Percentiles rank a stretch among this genome's conserved stretches.
phyloP scores from a whole-genome alignment of 2,113 vertebrate species.

The Puntigrus tetrazona region DNA sequence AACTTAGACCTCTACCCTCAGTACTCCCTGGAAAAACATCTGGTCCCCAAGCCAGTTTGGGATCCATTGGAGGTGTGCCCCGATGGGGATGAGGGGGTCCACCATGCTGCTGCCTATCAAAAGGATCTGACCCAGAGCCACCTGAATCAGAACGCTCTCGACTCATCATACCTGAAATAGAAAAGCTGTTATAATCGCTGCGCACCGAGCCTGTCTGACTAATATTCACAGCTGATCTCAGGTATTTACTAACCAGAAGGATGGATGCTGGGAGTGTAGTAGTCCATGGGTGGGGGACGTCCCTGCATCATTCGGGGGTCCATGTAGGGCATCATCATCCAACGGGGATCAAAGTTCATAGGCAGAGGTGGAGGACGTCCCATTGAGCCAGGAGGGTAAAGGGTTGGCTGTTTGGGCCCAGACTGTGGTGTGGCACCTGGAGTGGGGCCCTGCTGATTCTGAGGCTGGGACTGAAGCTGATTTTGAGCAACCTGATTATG shows the following conservation, averaged over 20 bases:
- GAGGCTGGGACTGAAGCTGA: constrained; percentile 72
- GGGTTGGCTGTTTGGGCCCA: constrained; percentile 71
- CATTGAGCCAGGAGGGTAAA: constrained; percentile 83
- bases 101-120: constrained; percentile 83
- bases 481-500: constrained; percentile 74
- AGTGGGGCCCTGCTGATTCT: constrained; percentile 68
- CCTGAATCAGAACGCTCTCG: constrained; percentile 92
- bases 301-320: constrained; percentile 91
- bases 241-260: constrained; percentile 79
- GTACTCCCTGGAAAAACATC: constrained; percentile 80
- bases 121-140: constrained; percentile 87
- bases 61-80: constrained; percentile 89
- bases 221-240: not conserved
- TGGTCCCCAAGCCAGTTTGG: constrained; percentile 86
- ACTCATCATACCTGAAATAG: constrained; percentile 79
- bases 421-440: constrained; percentile 70
- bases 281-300: constrained; percentile 86
- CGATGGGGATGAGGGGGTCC: constrained; percentile 76
- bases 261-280: constrained; percentile 85
- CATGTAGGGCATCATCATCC: constrained; percentile 95
- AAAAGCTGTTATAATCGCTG: constrained; percentile 1
- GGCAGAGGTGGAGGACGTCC: constrained; percentile 85
- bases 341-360: constrained; percentile 92
- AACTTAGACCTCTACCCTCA: constrained; percentile 77
- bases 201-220: not conserved